A percentile compares a stretch with the other conserved stretches of the same genome.
Conservation (phyloP, 1,140 invertebrate genomes). For the Heliothis virescens region DNA sequence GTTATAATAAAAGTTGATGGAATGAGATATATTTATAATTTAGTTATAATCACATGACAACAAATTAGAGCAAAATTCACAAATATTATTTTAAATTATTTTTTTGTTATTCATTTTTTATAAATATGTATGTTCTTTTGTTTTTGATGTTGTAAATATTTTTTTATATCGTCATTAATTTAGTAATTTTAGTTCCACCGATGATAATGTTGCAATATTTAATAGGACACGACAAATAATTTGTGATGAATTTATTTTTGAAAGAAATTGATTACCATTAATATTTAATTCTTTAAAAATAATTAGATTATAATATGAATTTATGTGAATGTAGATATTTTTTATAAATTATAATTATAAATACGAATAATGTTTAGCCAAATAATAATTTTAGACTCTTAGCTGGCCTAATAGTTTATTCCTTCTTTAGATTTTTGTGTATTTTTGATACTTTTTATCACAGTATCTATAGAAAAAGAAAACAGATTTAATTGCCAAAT, state of each 20-base stretch:
- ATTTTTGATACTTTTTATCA: constrained; percentile 16
- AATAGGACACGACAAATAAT: background rate
- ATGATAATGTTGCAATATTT: background rate
- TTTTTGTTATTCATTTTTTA: background rate
- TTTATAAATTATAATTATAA: background rate
- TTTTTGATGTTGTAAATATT: background rate
- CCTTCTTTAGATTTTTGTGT: background rate
- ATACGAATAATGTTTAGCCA: background rate
- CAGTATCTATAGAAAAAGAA: background rate
- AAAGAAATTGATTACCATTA: background rate
- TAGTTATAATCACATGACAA: background rate
- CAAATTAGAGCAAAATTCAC: background rate
- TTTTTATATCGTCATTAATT: background rate
- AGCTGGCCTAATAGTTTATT: constrained; percentile 41
- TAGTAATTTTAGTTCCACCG: constrained; percentile 1
- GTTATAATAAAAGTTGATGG: background rate
- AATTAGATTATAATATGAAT: background rate
- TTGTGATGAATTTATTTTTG: constrained; percentile 6
- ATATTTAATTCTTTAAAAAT: background rate
- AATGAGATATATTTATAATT: background rate
- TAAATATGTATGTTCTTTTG: background rate
- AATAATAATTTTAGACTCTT: constrained; percentile 21
- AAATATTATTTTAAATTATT: background rate
- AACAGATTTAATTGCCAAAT: constrained; percentile 12
- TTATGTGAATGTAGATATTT: constrained; percentile 16